Evolutionary conservation across 1,140 invertebrate species (phyloP).

Genomic region (Ostrea denselamellosa): DNA sequence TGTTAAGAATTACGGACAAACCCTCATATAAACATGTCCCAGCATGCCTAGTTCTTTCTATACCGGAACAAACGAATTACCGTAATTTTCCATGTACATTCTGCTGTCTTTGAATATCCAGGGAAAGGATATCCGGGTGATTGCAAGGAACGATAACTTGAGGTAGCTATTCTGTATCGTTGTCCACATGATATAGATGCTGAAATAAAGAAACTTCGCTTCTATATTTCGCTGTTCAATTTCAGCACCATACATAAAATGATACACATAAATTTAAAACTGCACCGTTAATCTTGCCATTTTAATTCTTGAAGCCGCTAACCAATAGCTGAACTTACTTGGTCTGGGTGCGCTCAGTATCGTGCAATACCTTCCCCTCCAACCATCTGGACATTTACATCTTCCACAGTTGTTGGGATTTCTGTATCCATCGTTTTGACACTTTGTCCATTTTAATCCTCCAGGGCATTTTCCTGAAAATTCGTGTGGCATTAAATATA

Average conservation of each 20-base stretch:
- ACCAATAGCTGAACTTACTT: background rate
- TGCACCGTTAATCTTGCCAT: no score
- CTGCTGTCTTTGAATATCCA: background rate
- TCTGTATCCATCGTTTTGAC: background rate
- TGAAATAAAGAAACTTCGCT: background rate
- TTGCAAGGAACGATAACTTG: background rate
- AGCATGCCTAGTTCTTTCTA: no score
- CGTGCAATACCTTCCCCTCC: background rate
- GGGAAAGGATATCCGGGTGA: background rate
- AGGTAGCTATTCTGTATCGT: background rate
- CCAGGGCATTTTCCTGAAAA: background rate
- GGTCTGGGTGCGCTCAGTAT: background rate
- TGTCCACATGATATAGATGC: background rate
- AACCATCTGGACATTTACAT: slow-evolving; percentile 1
- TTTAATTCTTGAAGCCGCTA: no score
- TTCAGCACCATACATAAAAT: no score
- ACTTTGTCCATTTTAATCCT: background rate
- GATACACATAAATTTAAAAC: no score
- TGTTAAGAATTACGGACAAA: no score
- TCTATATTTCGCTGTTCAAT: no score
- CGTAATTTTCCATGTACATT: background rate
- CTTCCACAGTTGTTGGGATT: background rate
- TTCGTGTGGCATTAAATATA: no score
- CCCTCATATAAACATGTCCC: no score
- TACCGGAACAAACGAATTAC: background rate